These are phyloP conservation scores for Molorchus minor DNA, from an alignment of 2,888 invertebrate species.

Conservation along the genomic window DNA sequence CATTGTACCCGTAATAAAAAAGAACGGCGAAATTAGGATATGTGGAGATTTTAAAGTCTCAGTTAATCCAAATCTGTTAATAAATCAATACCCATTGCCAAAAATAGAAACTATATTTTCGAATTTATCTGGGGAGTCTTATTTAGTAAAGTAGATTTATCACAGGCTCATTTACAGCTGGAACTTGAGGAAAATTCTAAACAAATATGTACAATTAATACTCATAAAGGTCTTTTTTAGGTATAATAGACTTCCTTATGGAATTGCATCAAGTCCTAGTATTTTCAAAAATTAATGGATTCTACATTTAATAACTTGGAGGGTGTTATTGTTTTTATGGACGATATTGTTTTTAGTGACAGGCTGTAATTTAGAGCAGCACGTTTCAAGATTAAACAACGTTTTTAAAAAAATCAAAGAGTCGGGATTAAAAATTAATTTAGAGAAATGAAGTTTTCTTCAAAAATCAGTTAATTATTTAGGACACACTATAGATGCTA, in stretches of 20 bases:
- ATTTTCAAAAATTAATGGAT: conserved; percentile 3
- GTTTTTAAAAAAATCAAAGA: not conserved
- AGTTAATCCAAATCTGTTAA: conserved; percentile 32
- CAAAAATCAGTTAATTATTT: not conserved
- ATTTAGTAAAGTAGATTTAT: too few relatives aligned
- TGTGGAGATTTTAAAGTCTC: conserved; percentile 38
- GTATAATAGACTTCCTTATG: conserved; percentile 1
- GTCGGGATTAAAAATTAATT: not conserved
- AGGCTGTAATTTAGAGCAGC: conserved; percentile 23
- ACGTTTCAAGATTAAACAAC: not conserved
- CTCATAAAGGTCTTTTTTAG: conserved; percentile 1
- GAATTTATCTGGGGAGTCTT: not conserved
- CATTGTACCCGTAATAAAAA: conserved; percentile 24
- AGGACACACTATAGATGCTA: not conserved
- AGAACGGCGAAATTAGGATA: conserved; percentile 21
- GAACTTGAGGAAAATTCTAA: conserved; percentile 4
- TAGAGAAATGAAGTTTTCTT: not conserved
- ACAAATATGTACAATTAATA: conserved; percentile 2
- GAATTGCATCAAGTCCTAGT: not conserved
- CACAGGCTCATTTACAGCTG: not conserved
- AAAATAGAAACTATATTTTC: conserved; percentile 23
- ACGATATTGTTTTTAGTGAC: conserved; percentile 32
- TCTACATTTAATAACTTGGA: not conserved
- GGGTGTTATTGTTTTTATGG: not conserved
- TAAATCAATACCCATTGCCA: conserved; percentile 34